A percentile compares a stretch with the other conserved stretches of the same genome.
Conservation (phyloP, 30 jellyfish, hydroid and myxozoan species). For the Turritopsis rubra region DNA sequence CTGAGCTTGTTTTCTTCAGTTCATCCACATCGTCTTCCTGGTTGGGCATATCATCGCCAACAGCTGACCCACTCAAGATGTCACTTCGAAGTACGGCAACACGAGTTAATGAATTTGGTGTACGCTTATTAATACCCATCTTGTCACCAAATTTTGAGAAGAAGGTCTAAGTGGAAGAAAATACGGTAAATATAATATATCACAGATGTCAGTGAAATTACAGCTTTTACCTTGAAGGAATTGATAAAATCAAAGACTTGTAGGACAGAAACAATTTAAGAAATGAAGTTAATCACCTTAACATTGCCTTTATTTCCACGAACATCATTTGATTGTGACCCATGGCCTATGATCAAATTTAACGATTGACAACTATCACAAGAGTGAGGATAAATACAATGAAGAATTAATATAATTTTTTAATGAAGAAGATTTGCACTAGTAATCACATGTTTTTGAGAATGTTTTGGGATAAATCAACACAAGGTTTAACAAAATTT, state of each 20-base stretch:
- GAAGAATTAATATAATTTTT: too few relatives aligned
- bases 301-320: slow-evolving; percentile 50
- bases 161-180: neutral
- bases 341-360: neutral
- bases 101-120: slow-evolving; percentile 75
- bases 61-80: slow-evolving; percentile 54
- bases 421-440: too few relatives aligned
- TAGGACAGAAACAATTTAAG: neutral
- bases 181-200: neutral
- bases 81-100: slow-evolving; percentile 87
- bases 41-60: slow-evolving; percentile 21
- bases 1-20: slow-evolving; percentile 81
- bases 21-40: slow-evolving; percentile 51
- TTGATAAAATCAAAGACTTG: neutral
- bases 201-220: neutral
- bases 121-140: slow-evolving; percentile 55
- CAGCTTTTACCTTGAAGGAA: neutral
- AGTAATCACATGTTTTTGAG: too few relatives aligned
- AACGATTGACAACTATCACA: too few relatives aligned
- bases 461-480: too few relatives aligned
- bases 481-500: too few relatives aligned
- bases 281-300: slow-evolving; percentile 25
- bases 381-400: too few relatives aligned
- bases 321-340: neutral
- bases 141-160: slow-evolving; percentile 70